These are phyloP conservation scores for Rhineura floridana DNA, from an alignment of 2,113 vertebrate genomes.

Conservation along the genomic window DNA sequence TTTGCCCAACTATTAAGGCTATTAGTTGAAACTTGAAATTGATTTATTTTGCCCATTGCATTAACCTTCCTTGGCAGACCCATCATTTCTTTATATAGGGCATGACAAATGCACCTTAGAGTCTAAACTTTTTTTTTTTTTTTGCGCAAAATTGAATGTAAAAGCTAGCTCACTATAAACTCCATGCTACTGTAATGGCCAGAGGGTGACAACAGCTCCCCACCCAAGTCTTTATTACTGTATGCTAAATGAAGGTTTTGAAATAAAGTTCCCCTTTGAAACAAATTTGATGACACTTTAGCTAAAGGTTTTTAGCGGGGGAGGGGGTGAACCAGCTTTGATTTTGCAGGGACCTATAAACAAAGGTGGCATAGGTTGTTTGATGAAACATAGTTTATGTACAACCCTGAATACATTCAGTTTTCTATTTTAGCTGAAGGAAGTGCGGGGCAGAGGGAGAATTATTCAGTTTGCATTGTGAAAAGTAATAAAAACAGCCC, in stretches of 20 bases:
- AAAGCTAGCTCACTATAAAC: conserved; percentile 45
- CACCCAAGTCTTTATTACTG: conserved; percentile 42
- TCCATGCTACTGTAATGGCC: conserved; percentile 48
- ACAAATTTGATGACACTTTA: conserved; percentile 48
- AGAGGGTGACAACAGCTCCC: conserved; percentile 32
- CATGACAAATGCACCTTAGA: conserved; percentile 63
- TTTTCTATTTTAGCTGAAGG: conserved; percentile 14
- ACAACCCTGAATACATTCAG: neutral
- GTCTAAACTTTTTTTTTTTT: conserved; percentile 41
- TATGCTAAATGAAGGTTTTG: conserved; percentile 45
- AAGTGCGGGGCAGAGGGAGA: too few species aligned
- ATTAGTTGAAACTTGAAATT: conserved; percentile 65
- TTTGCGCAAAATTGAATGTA: conserved; percentile 37
- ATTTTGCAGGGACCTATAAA: conserved; percentile 49
- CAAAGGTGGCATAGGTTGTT: conserved; percentile 13
- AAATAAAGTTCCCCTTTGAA: conserved; percentile 49
- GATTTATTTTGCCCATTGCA: conserved; percentile 70
- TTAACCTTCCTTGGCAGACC: conserved; percentile 67
- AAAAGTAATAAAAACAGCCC: neutral
- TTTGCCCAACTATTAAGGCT: conserved; percentile 61
- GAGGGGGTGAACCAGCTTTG: conserved; percentile 16
- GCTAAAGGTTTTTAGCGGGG: conserved; percentile 53
- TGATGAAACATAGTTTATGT: conserved; percentile 3
- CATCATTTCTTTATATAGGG: conserved; percentile 51
- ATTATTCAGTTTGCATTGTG: neutral